Base-by-base conservation (phyloP, 2,888 invertebrate species). In the Ormyrus labotus region DNA sequence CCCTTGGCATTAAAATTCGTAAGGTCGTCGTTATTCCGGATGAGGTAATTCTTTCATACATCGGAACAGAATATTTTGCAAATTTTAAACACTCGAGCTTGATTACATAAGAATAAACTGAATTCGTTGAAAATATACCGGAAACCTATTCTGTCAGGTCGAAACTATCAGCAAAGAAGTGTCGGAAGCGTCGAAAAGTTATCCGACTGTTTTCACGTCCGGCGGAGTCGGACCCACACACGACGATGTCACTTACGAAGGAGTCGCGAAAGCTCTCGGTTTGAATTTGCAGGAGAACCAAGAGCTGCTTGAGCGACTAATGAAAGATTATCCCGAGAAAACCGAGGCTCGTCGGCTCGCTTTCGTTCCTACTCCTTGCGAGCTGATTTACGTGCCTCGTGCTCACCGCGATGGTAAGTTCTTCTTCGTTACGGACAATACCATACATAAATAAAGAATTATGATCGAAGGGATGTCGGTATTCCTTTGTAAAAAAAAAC, bases 211-310 rank as follows among this genome's bases (percentile, higher is more conserved):
- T 5, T 91, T 94, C 65, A 94, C 94, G 0, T 92, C 93, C 10
- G 94, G 94, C 8, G 95, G 95, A 9, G 92, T 95, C 63, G 95
- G 95, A 5, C 94, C 95, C 0, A 94, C 95, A 0, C 94, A 95
- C 85, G 94, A 95, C 89, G 95, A 95, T 86, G 90, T 94, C 77
- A 95, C 95, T 0, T 94, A 94, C 87, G 92, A 92, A 88, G 94
- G 93, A n/a, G 91, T 92, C 11, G 91, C 91, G 4, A 88, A 89
- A 75, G 92, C 91, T 55, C 91, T 92, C 73, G 85, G 86, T 55
- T 85, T 91, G 13, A 82, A 84, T 53, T 45, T 92, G 5, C 85
- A 86, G 71, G 78, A 86, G 55, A 87, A 91, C 81, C 70, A 87
- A 57, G 87, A 88, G 64, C 85, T 92, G 81, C 83, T 87, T 64